Percentiles rank a stretch among this genome's conserved stretches.
These are phyloP conservation scores for Hormaphis cornu DNA, from an alignment of 1,140 invertebrate genomes.

Conservation along the genomic window DNA sequence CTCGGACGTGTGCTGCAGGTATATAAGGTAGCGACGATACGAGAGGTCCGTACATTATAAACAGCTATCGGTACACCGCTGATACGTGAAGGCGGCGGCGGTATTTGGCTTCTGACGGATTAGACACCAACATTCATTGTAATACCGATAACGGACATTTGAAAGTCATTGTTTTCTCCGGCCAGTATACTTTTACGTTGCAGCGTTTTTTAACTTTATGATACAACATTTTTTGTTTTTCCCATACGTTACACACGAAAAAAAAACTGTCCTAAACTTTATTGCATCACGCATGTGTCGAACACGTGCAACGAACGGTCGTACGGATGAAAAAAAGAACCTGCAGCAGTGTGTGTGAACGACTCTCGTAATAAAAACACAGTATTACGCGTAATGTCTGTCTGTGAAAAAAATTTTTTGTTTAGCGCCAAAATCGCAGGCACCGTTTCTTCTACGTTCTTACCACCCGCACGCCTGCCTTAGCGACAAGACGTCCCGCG, in stretches of 20 bases:
- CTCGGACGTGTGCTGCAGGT: conserved; percentile 25
- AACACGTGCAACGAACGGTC: neutral
- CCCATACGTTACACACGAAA: neutral
- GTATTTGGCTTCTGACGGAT: conserved; percentile 23
- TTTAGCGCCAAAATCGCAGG: conserved; percentile 3
- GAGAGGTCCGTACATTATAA: conserved; percentile 3
- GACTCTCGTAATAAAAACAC: neutral
- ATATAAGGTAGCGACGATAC: too few relatives aligned
- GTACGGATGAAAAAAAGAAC: neutral
- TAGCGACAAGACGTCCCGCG: neutral
- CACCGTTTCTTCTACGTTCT: neutral
- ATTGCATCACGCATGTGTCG: neutral
- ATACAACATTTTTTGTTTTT: neutral
- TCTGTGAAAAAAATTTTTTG: neutral
- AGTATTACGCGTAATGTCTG: too few relatives aligned
- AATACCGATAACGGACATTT: conserved; percentile 21
- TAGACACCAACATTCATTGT: conserved; percentile 28
- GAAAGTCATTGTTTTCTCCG: conserved; percentile 29
- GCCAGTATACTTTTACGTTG: conserved; percentile 4
- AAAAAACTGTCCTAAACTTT: neutral
- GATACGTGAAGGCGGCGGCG: conserved; percentile 20
- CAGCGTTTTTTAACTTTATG: neutral
- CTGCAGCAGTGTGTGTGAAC: neutral
- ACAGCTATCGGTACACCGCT: conserved; percentile 7
- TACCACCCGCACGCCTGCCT: neutral